Conservation (phyloP, 2,888 invertebrate genomes). For the Plagodis pulveraria region DNA sequence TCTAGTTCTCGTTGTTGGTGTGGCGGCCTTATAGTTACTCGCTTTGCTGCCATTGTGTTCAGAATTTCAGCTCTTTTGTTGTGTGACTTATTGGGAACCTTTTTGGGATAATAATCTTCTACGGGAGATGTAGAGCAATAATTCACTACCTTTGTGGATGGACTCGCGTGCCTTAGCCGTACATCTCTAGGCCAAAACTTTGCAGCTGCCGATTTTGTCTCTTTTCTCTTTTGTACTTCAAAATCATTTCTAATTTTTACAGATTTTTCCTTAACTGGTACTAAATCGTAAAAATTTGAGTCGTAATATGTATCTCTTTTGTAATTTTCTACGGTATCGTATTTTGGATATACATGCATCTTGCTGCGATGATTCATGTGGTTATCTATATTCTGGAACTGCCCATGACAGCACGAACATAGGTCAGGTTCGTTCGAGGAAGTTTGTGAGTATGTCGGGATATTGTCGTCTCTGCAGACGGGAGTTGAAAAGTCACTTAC, state of each 20-base stretch:
- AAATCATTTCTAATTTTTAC: slow-evolving; percentile 44
- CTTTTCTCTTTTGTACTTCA: slow-evolving; percentile 43
- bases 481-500: slow-evolving; percentile 64
- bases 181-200: slow-evolving; percentile 49
- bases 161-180: slow-evolving; percentile 38
- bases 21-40: slow-evolving; percentile 29
- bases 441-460: slow-evolving; percentile 1
- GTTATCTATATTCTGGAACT: slow-evolving; percentile 63
- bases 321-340: slow-evolving; percentile 33
- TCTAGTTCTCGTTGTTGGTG: slow-evolving; percentile 31
- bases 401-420: slow-evolving; percentile 64
- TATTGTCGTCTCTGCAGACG: slow-evolving; percentile 48
- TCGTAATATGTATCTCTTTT: slow-evolving; percentile 58
- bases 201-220: slow-evolving; percentile 30
- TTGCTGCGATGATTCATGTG: slow-evolving; percentile 39
- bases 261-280: slow-evolving; percentile 68
- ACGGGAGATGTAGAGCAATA: slow-evolving; percentile 35
- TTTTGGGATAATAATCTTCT: slow-evolving; percentile 26
- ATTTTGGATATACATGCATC: slow-evolving; percentile 21
- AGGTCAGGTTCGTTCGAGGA: slow-evolving; percentile 51
- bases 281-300: slow-evolving; percentile 65
- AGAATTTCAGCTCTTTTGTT: slow-evolving; percentile 25
- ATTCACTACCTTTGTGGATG: slow-evolving; percentile 32
- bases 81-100: slow-evolving; percentile 18
- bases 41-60: slow-evolving; percentile 28